phyloP scores from a whole-genome alignment of 2,113 vertebrate genomes.

The Egretta garzetta region DNA sequence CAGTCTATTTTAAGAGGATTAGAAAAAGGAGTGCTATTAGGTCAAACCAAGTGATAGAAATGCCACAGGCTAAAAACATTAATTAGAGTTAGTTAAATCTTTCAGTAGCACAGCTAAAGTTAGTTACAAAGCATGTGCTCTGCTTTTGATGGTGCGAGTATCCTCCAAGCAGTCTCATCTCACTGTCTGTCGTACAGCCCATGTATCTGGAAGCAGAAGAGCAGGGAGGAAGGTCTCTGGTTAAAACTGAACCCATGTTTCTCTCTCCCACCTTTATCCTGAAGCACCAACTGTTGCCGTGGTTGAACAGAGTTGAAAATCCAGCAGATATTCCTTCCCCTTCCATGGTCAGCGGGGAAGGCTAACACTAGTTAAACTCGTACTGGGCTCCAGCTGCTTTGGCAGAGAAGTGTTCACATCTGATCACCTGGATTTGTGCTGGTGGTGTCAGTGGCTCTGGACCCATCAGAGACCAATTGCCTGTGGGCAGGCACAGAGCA shows the following conservation, averaged over 20 bases:
- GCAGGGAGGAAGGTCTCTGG: not conserved
- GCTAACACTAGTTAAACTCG: not conserved
- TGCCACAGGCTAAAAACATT: not conserved
- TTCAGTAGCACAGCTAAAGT: not conserved
- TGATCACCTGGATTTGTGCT: rapidly evolving
- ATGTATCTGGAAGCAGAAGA: not conserved
- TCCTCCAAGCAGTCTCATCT: not conserved
- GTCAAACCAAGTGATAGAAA: not conserved
- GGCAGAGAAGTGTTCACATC: not conserved
- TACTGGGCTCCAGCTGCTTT: not conserved
- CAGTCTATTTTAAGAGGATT: not conserved
- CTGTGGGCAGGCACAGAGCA: not conserved
- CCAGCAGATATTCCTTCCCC: not conserved
- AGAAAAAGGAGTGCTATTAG: not conserved
- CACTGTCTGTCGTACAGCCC: rapidly evolving
- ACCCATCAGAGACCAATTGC: not conserved
- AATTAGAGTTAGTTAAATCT: not conserved
- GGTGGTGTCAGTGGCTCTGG: not conserved
- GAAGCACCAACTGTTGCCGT: not conserved
- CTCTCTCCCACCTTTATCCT: not conserved
- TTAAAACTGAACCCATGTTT: not conserved
- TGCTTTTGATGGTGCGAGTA: rapidly evolving
- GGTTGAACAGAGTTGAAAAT: not conserved
- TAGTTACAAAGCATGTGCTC: not conserved
- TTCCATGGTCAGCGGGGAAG: not conserved